Evolutionary conservation across 2,888 invertebrate genomes (phyloP), one percentile per base, ranked within the genome.

Genomic region (Chesias legatella): DNA sequence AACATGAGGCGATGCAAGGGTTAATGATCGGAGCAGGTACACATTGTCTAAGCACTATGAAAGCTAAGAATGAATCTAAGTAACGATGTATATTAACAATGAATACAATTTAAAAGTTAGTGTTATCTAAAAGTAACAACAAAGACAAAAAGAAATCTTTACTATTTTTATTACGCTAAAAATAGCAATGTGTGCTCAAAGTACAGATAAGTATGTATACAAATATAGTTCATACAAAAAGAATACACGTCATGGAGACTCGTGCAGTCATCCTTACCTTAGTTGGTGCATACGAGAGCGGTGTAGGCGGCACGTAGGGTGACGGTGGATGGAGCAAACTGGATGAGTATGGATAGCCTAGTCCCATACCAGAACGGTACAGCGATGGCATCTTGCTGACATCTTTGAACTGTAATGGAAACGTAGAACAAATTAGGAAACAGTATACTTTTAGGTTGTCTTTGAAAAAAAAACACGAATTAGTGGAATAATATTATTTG

Each of bases 221-320:
- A 17, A 17, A 17, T 17, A 3, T n/a, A n/a, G n/a, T n/a, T n/a
- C n/a, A n/a, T n/a, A n/a, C n/a, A n/a, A n/a, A n/a, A n/a, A n/a
- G n/a, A n/a, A n/a, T n/a, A n/a, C n/a, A n/a, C n/a, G n/a, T n/a
- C n/a, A n/a, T 17, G 13, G 5, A 17, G 5, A 17, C 5, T 17
- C 5, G 3, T 3, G 13, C 2, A 13, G 9, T 21, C 4, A 22
- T 69, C 11, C 22, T 79, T 89, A 96, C 97, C 94, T 96, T 96
- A 66, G 96, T 96, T 64, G 96, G 96, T 61, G 96, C 94, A 77
- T 95, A 96, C 24, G 95, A 92, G 58, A 96, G 88, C 68, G 96
- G 96, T 73, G 93, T 94, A 20, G 97, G 96, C 47, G 96, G 95
- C 63, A 94, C 95, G 79, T 97, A 97, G 6, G 97, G 96, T 34